Base-by-base conservation (phyloP, 2,113 vertebrate species). In the Callionymus lyra region DNA sequence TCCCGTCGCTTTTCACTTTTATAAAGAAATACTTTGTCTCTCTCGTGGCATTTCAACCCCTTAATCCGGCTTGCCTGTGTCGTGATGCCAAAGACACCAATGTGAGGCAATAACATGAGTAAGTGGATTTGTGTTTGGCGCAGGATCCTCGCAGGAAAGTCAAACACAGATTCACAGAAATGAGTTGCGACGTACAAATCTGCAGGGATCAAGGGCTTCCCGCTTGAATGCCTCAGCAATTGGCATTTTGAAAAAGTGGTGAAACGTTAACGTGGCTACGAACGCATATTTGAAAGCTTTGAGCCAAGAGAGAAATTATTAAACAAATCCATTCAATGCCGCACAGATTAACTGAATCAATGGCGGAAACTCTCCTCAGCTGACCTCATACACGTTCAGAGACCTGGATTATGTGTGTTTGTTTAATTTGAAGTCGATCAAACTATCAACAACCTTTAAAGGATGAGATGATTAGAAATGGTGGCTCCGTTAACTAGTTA, bases 1-100 rank as follows among this genome's bases (percentile, higher is more conserved):
- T 39, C 14, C 27, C 33, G 37, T 50, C 54, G 12, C 34, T 37
- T 16, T 53, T 59, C 18, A 56, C 42, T 18, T 50, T 4, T 44
- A 9, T 32, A 46, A 31, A 55, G 36, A 39, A 47, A 66, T 53
- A 11, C 33, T 44, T 56, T 41, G 12, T 38, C 32, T 59, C 36
- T 50, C 47, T 32, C 33, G 13, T 41, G 42, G 33, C 32, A 38
- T 27, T 27, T 34, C 1, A 31, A 36, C 16, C 38, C 47, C 18
- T 27, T 16, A n/a, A 16, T 41, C 19, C 6, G 27, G 12, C 42
- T 13, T 14, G 32, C 10, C 34, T 16, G 18, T 37, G 31, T 39
- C 16, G 8, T 21, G 10, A 42, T 47, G 56, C 53, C 56, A 58
- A 62, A 53, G 40, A 51, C 41, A 32, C 34, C 48, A 51, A 34